phyloP scores from a whole-genome alignment of 1,140 invertebrate species.

The Zaprionus inermis region DNA sequence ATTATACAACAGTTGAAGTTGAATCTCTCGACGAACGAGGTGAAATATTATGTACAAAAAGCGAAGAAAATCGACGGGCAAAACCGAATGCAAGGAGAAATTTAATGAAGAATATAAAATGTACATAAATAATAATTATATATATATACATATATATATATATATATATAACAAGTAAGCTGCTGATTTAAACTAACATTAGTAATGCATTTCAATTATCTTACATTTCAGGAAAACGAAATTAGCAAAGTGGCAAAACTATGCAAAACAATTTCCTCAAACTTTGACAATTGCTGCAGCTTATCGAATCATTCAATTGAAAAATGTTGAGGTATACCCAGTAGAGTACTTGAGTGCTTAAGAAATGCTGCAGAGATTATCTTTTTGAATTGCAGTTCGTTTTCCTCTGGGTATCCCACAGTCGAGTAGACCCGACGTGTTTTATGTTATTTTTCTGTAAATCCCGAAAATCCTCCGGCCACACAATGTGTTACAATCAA shows the following conservation, averaged over 20 bases:
- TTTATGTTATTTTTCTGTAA: neutral
- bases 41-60: neutral
- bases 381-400: neutral
- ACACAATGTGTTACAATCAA: constrained; percentile 41
- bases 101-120: neutral
- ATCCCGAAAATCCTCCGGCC: constrained; percentile 21
- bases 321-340: neutral
- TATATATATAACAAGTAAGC: too few relatives aligned
- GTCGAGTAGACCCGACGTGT: neutral
- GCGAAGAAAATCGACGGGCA: neutral
- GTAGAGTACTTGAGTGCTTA: neutral
- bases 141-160: neutral
- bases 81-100: neutral
- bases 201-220: neutral
- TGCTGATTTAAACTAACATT: neutral
- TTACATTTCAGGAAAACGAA: neutral
- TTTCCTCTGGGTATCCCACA: neutral
- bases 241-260: too few relatives aligned
- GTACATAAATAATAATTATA: neutral
- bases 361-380: too few relatives aligned
- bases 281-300: neutral
- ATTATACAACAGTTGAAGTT: constrained; percentile 6
- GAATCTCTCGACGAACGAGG: neutral
- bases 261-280: neutral
- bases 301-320: neutral